Percentiles rank a stretch among this genome's conserved stretches.
These are phyloP conservation scores for Keiferia lycopersicella DNA, from an alignment of 2,888 invertebrate species.

Conservation along the genomic window DNA sequence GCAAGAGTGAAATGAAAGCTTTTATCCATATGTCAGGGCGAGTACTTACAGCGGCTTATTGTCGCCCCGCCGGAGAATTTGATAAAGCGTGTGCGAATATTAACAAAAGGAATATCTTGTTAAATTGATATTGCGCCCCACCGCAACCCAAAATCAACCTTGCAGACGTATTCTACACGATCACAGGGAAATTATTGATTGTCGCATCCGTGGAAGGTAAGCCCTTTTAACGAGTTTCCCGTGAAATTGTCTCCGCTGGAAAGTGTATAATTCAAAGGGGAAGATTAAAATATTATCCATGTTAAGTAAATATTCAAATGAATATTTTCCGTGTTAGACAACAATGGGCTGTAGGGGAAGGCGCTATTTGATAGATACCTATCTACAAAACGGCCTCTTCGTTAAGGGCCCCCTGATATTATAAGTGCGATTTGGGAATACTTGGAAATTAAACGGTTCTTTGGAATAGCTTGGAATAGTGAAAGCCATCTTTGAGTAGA, in stretches of 20 bases:
- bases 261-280: constrained; percentile 82
- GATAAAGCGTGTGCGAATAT: constrained; percentile 82
- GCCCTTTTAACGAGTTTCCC: constrained; percentile 60
- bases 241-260: constrained; percentile 81
- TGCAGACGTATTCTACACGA: constrained; percentile 36
- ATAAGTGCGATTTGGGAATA: constrained; percentile 77
- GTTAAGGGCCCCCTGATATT: constrained; percentile 77
- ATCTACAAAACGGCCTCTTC: constrained; percentile 77
- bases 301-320: constrained; percentile 83
- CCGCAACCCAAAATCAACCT: constrained; percentile 56
- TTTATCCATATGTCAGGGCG: constrained; percentile 81
- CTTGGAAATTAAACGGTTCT: constrained; percentile 67
- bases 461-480: not conserved
- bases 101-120: constrained; percentile 82
- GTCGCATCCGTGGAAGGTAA: constrained; percentile 50
- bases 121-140: constrained; percentile 74
- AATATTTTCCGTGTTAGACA: constrained; percentile 82
- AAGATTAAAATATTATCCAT: constrained; percentile 83
- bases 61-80: constrained; percentile 82
- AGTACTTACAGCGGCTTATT: constrained; percentile 82
- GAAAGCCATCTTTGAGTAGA: not conserved
- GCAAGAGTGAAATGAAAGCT: constrained; percentile 81
- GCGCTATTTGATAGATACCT: constrained; percentile 80
- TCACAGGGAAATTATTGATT: constrained; percentile 54
- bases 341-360: constrained; percentile 72